Evolutionary conservation across 2,113 vertebrate genomes (phyloP).

Genomic region (Catharus fuscescens): DNA sequence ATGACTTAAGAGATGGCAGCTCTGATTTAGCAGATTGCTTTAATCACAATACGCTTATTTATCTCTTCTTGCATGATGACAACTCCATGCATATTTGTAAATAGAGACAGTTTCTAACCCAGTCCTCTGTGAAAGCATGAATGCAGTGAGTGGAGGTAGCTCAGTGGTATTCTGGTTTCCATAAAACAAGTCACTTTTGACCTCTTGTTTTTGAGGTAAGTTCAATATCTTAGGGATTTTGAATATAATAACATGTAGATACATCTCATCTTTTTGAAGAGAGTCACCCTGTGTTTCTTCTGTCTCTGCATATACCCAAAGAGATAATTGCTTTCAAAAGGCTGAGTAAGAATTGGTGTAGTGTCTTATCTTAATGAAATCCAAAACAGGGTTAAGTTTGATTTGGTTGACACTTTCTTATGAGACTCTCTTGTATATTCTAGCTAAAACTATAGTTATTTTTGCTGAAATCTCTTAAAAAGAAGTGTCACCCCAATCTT

Average conservation of each 20-base stretch:
- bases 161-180: neutral
- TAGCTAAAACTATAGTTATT: neutral
- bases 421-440: neutral
- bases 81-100: neutral
- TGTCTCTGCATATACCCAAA: neutral
- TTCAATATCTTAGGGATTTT: neutral
- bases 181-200: neutral
- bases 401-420: neutral
- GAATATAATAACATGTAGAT: neutral
- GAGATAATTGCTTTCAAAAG: neutral
- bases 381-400: neutral
- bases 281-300: neutral
- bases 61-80: neutral
- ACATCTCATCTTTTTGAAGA: neutral
- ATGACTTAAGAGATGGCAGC: neutral
- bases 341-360: neutral
- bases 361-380: neutral
- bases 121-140: neutral
- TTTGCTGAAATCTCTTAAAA: neutral
- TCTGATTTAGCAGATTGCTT: neutral
- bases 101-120: neutral
- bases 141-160: neutral
- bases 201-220: neutral
- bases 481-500: neutral
- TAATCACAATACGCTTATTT: neutral